Evolutionary conservation across 2,888 invertebrate species (phyloP).

Genomic region (Cistogaster globosa): DNA sequence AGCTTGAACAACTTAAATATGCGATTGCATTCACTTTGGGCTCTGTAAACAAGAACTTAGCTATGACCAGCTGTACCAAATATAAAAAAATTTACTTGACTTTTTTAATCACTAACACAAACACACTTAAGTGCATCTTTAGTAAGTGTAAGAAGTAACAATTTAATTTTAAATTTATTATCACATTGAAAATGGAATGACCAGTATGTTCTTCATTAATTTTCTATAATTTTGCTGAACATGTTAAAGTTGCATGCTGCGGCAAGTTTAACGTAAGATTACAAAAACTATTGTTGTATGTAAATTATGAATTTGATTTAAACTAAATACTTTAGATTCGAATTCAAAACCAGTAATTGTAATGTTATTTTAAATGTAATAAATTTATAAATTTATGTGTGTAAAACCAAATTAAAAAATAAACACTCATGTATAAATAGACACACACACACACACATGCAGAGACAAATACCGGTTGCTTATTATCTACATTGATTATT

Average conservation of each 20-base stretch:
- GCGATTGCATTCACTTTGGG: too few species aligned
- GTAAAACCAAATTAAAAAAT: background rate
- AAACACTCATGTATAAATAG: background rate
- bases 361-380: constrained; percentile 39
- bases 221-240: constrained; percentile 43
- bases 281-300: background rate
- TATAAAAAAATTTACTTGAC: too few species aligned
- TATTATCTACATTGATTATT: background rate
- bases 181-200: constrained; percentile 76
- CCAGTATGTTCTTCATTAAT: constrained; percentile 71
- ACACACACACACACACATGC: background rate
- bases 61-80: too few species aligned
- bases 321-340: constrained; percentile 61
- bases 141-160: constrained; percentile 21
- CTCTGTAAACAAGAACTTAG: too few species aligned
- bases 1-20: too few species aligned
- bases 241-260: constrained; percentile 24
- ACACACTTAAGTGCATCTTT: too few species aligned
- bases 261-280: constrained; percentile 8
- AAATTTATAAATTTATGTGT: constrained; percentile 64
- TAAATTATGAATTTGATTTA: constrained; percentile 47
- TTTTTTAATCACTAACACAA: too few species aligned
- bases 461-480: constrained; percentile 32
- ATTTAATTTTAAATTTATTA: constrained; percentile 75
- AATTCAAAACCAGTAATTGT: constrained; percentile 54